These are phyloP conservation scores for Anagrus nilaparvatae DNA, from an alignment of 1,140 invertebrate species.

Conservation along the genomic window DNA sequence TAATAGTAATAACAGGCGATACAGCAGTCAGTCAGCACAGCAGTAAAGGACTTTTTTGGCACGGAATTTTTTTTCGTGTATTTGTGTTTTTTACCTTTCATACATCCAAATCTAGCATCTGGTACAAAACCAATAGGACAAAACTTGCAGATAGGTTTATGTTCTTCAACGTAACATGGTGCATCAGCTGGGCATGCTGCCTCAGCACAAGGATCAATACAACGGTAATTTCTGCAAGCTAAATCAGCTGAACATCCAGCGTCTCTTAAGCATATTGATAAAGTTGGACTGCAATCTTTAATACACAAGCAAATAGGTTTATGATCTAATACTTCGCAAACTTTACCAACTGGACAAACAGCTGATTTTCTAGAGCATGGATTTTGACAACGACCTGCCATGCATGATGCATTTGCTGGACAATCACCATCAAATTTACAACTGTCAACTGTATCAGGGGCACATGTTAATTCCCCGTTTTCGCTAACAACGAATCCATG, in stretches of 20 bases:
- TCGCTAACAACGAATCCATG: constrained; percentile 78
- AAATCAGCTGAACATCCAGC: constrained; percentile 73
- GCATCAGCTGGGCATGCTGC: constrained; percentile 67
- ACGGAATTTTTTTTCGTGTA: not conserved
- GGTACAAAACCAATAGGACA: constrained; percentile 81
- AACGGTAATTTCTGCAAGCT: constrained; percentile 80
- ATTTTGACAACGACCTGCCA: constrained; percentile 70
- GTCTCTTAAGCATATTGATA: constrained; percentile 81
- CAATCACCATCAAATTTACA: constrained; percentile 77
- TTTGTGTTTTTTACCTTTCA: constrained; percentile 68
- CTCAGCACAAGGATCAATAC: constrained; percentile 78
- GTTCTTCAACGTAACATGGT: constrained; percentile 84
- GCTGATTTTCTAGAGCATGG: constrained; percentile 57
- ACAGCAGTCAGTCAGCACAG: not conserved
- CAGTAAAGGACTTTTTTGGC: not conserved
- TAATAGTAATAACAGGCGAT: constrained; percentile 10
- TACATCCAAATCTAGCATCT: constrained; percentile 83
- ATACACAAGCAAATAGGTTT: constrained; percentile 75
- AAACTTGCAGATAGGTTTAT: constrained; percentile 88
- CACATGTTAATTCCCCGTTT: constrained; percentile 70
- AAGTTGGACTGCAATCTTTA: constrained; percentile 72
- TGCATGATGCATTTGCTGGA: constrained; percentile 72
- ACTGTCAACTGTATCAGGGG: constrained; percentile 62
- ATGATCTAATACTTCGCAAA: constrained; percentile 76
- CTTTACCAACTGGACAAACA: constrained; percentile 69